phyloP scores from a whole-genome alignment of 1,140 invertebrate genomes.

The Panonychus citri region DNA sequence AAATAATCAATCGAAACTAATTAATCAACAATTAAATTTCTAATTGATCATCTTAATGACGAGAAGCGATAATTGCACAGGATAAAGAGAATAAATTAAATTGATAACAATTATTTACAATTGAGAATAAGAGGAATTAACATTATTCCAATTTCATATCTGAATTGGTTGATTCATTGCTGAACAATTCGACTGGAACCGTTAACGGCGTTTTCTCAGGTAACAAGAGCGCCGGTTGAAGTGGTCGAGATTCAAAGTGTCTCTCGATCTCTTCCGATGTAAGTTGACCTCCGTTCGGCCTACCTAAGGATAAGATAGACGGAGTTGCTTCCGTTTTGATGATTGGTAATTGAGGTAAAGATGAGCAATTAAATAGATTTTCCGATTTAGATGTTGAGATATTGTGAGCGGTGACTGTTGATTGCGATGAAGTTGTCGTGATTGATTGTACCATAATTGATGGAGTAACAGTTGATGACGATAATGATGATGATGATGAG shows the following conservation, averaged over 20 bases:
- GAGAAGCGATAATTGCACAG: too few species aligned
- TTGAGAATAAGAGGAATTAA: too few species aligned
- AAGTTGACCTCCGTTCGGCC: conserved; percentile 43
- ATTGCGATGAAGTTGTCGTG: not conserved
- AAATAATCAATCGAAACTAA: too few species aligned
- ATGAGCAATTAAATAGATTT: not conserved
- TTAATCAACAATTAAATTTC: too few species aligned
- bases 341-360: too few species aligned
- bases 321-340: too few species aligned
- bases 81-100: too few species aligned
- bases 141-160: too few species aligned
- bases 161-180: conserved; percentile 40
- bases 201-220: conserved; percentile 62
- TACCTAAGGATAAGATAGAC: not conserved
- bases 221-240: conserved; percentile 30
- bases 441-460: too few species aligned
- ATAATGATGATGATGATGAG: not conserved
- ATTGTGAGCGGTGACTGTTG: not conserved
- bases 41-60: too few species aligned
- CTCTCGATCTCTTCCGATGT: conserved; percentile 71
- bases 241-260: conserved; percentile 48
- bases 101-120: too few species aligned
- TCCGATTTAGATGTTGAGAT: not conserved
- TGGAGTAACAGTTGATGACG: too few species aligned
- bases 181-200: conserved; percentile 74